phyloP scores from a whole-genome alignment of 2,113 vertebrate genomes.

The Manacus vitellinus region DNA sequence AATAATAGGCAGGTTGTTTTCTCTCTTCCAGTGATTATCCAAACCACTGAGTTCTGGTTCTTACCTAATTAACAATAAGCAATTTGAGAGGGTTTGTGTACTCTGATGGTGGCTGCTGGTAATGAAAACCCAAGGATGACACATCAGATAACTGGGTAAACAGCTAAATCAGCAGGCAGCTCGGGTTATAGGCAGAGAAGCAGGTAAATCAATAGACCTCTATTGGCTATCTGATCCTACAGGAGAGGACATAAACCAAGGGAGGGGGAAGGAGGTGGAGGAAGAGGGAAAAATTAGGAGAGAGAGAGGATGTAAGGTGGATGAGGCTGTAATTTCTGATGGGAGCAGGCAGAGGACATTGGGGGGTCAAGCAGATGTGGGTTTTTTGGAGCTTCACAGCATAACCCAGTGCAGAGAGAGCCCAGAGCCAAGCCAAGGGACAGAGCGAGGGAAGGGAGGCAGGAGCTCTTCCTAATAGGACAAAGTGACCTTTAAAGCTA shows the following conservation, averaged over 20 bases:
- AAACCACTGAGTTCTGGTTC: conserved; percentile 33
- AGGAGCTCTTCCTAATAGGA: background rate
- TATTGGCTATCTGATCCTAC: background rate
- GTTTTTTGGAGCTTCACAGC: background rate
- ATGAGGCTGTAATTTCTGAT: background rate
- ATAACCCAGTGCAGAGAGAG: background rate
- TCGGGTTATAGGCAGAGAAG: background rate
- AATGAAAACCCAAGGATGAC: background rate
- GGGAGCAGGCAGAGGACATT: background rate
- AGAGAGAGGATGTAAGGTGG: background rate
- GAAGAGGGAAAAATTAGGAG: background rate
- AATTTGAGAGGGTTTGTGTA: conserved; percentile 2
- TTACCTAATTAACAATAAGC: conserved; percentile 47
- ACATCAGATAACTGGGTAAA: background rate
- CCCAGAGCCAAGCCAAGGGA: background rate
- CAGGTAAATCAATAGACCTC: background rate
- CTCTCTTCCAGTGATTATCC: background rate
- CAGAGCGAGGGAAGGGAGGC: background rate
- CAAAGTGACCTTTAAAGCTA: background rate
- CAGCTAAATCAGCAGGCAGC: conserved; percentile 1
- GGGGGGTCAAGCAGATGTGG: fast-evolving
- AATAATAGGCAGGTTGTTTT: conserved; percentile 58
- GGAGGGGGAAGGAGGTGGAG: background rate
- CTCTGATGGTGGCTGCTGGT: background rate
- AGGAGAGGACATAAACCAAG: background rate